Evolutionary conservation across 2,888 invertebrate species (phyloP).

Genomic region (Molanna angustata): DNA sequence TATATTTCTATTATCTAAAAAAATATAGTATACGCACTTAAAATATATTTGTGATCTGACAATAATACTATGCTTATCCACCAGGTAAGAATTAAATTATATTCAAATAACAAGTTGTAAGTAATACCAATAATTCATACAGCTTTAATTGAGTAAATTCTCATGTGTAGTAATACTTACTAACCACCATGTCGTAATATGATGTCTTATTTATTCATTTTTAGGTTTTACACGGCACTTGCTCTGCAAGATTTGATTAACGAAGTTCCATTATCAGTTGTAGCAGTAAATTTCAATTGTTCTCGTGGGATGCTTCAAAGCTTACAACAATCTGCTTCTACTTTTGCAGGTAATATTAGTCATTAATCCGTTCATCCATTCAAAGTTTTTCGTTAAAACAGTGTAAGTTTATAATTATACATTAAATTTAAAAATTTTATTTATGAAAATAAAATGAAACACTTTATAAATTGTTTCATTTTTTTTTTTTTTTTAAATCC

Average conservation of each 20-base stretch:
- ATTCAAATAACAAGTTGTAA: no score
- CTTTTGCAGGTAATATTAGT: conserved; percentile 74
- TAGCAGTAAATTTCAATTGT: conserved; percentile 82
- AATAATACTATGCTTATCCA: no score
- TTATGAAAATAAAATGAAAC: neutral
- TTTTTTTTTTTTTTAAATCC: neutral
- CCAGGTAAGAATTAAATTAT: no score
- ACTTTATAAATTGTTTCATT: neutral
- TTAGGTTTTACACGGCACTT: conserved; percentile 83
- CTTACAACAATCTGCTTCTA: conserved; percentile 90
- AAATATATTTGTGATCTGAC: no score
- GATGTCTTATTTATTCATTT: no score
- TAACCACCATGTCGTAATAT: no score
- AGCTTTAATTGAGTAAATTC: no score
- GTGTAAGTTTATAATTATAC: no score
- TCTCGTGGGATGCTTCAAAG: conserved; percentile 89
- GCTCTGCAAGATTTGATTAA: conserved; percentile 91
- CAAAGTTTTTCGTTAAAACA: neutral
- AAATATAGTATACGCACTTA: neutral
- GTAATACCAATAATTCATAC: no score
- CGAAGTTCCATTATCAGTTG: conserved; percentile 77
- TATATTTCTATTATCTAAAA: neutral
- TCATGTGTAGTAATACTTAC: no score
- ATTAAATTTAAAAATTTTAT: no score
- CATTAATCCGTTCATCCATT: neutral